Evolutionary conservation across 2,888 invertebrate genomes (phyloP), one percentile per base, ranked within the genome.

Genomic region (Troilus luridus): DNA sequence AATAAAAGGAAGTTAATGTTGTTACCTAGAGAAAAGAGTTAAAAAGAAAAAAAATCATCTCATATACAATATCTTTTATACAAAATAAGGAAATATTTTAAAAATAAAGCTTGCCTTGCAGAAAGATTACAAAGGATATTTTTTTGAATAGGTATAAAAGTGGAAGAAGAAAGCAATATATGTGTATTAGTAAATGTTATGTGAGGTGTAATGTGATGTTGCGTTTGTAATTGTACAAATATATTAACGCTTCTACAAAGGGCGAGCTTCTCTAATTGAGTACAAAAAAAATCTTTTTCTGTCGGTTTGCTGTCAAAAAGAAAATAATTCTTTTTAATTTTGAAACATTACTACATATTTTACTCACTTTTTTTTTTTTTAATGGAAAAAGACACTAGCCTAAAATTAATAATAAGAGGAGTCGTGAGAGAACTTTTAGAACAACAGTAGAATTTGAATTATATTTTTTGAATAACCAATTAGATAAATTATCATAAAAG

Each of bases 91-190:
- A 92, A 88, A 92, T 91, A 92, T 92, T 92, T 92, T 92, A 92
- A 92, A 92, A 92, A 92, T 91, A 91, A 92, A 89, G 92, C 93
- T 93, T 93, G 92, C 93, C 93, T 93, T 92, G 92, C 91, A 91
- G 92, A 92, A 92, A 92, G 92, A 92, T 92, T 92, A 90, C 89
- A 92, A 92, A 92, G 91, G 92, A 92, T 92, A 91, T 92, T 92
- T 77, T 72, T 91, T 92, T 92, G 90, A 92, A 92, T 91, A 91
- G 91, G 91, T 92, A 92, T 92, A 93, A 93, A 92, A 91, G 90
- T 72, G 21, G 88, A 91, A 89, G 91, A 92, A 92, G 90, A 90
- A 93, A 93, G 92, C 93, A 93, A 92, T 93, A 92, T 91, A 89
- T 89, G 91, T 92, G 91, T 92, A 91, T 81, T 92, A 91, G 91